These are phyloP conservation scores for Eledona agricola DNA, from an alignment of 2,888 invertebrate genomes.

Conservation along the genomic window DNA sequence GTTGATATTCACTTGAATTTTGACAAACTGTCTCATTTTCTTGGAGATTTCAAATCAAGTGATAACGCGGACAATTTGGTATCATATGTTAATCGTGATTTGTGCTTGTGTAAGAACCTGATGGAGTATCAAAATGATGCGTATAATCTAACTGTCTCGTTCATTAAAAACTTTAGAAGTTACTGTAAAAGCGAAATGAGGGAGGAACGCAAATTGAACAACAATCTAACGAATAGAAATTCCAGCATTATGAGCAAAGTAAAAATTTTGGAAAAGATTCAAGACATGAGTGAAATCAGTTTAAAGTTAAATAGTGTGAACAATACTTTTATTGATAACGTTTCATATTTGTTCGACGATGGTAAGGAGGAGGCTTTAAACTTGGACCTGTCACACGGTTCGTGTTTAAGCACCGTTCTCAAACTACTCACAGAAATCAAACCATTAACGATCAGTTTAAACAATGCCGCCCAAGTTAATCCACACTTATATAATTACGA, in stretches of 20 bases:
- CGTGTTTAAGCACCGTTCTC: conserved; percentile 4
- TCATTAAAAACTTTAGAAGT: conserved; percentile 5
- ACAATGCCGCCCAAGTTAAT: neutral
- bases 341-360: conserved; percentile 3
- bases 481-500: conserved; percentile 6
- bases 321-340: neutral
- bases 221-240: conserved; percentile 5
- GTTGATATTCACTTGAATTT: conserved; percentile 3
- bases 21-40: conserved; percentile 8
- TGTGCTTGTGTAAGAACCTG: conserved; percentile 6
- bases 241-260: neutral
- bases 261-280: neutral
- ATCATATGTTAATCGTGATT: conserved; percentile 1
- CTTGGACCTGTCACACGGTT: neutral
- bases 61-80: neutral
- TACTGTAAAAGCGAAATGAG: conserved; percentile 12
- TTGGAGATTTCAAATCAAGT: neutral
- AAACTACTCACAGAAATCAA: conserved; percentile 8
- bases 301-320: neutral
- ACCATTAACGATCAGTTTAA: conserved; percentile 1
- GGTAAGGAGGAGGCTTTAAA: neutral
- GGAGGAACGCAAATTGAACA: conserved; percentile 8
- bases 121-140: conserved; percentile 12
- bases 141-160: conserved; percentile 9
- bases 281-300: neutral